These are phyloP conservation scores for Tenebrio molitor DNA, from an alignment of 1,140 invertebrate genomes.

Conservation along the genomic window DNA sequence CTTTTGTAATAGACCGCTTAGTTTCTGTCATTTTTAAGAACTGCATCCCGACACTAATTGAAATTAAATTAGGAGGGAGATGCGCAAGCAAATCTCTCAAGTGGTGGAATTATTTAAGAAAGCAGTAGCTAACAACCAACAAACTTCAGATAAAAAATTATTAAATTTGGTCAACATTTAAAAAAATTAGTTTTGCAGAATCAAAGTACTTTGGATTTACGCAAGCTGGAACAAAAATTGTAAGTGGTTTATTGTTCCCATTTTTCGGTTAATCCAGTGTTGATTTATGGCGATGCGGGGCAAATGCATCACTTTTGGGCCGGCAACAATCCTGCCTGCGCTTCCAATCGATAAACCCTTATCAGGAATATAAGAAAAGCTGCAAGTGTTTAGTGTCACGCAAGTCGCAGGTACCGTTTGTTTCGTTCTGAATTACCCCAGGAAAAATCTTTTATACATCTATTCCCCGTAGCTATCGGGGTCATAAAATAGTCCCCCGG, in stretches of 20 bases:
- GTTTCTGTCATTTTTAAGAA: slow-evolving; percentile 28
- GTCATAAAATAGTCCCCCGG: not conserved
- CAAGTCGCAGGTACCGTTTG: not conserved
- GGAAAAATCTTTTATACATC: slow-evolving; percentile 7
- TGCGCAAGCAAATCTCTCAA: not conserved
- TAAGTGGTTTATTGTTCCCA: too few species aligned
- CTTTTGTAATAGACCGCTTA: slow-evolving; percentile 27
- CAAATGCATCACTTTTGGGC: too few species aligned
- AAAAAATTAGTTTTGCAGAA: too few species aligned
- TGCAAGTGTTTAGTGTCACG: not conserved
- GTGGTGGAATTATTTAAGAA: too few species aligned
- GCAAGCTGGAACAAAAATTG: too few species aligned
- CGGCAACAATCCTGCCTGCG: not conserved
- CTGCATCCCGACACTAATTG: not conserved
- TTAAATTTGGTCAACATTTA: too few species aligned
- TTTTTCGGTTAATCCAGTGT: too few species aligned
- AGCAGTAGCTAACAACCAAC: too few species aligned
- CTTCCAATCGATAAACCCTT: not conserved
- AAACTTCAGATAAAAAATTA: too few species aligned
- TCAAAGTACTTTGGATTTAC: too few species aligned
- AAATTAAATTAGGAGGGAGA: slow-evolving; percentile 10
- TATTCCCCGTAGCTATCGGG: not conserved
- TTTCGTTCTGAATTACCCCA: not conserved
- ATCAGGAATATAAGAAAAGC: not conserved
- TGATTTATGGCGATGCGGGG: too few species aligned